These are phyloP conservation scores for Sarcophaga peregrina DNA, from an alignment of 1,140 invertebrate genomes.

Conservation along the genomic window DNA sequence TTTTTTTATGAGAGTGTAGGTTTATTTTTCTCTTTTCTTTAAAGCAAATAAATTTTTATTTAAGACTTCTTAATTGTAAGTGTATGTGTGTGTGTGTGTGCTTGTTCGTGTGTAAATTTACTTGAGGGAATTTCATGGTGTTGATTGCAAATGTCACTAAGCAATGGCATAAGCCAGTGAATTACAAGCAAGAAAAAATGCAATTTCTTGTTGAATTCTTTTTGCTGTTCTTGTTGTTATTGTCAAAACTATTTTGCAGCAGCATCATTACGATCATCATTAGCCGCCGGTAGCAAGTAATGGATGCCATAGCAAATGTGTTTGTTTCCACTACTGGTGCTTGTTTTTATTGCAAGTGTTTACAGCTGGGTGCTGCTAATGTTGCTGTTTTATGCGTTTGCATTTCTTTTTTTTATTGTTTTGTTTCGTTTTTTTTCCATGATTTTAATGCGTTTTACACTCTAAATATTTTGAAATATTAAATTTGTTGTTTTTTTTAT, in stretches of 20 bases:
- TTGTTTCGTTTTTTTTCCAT: no score
- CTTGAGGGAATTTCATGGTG: constrained; percentile 13
- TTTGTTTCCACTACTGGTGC: neutral
- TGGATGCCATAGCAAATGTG: neutral
- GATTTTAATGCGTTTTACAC: no score
- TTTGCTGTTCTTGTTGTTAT: no score
- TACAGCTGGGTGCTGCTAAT: neutral
- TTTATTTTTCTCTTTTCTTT: neutral
- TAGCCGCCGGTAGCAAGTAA: no score
- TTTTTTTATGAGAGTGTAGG: neutral
- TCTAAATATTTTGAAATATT: neutral
- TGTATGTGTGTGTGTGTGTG: neutral
- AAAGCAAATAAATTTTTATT: neutral
- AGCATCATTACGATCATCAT: no score
- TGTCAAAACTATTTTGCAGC: no score
- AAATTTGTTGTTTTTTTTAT: neutral
- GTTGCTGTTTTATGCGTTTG: neutral
- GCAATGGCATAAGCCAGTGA: neutral
- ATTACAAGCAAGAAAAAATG: no score
- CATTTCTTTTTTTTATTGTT: no score
- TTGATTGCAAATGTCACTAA: neutral
- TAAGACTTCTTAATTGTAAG: neutral
- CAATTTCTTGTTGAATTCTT: no score
- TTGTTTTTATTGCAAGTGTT: neutral
- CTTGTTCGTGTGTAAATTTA: neutral